Percentiles rank a stretch among this genome's conserved stretches.
Evolutionary conservation across 92 coral and sea anemone genomes (phyloP).

Genomic region (Phymanthus crucifer): DNA sequence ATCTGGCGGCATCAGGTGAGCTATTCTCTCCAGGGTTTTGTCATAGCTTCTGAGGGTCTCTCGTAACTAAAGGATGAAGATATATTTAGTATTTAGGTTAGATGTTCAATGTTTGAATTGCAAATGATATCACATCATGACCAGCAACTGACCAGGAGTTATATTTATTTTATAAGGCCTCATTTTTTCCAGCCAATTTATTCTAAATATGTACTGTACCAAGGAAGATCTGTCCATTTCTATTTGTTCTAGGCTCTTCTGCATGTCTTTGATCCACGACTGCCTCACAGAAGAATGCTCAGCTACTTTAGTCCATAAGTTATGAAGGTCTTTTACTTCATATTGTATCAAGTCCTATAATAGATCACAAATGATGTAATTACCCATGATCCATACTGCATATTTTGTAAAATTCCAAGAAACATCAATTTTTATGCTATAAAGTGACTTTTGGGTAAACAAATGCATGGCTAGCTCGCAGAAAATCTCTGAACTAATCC

Average conservation of each 20-base stretch:
- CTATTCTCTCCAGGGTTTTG: constrained; percentile 82
- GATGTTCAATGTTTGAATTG: too few relatives aligned
- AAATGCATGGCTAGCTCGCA: too few relatives aligned
- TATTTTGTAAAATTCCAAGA: too few relatives aligned
- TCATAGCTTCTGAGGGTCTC: constrained; percentile 80
- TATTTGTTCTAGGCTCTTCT: constrained; percentile 60
- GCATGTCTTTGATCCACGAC: constrained; percentile 72
- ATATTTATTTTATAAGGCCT: too few relatives aligned
- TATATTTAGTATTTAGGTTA: too few relatives aligned
- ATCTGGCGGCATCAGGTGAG: constrained; percentile 94
- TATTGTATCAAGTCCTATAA: constrained; percentile 74
- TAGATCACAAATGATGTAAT: background rate
- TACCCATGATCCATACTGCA: too few relatives aligned
- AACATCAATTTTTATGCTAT: too few relatives aligned
- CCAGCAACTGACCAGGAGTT: too few relatives aligned
- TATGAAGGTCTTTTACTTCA: constrained; percentile 66
- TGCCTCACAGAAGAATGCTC: constrained; percentile 73
- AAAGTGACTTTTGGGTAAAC: too few relatives aligned
- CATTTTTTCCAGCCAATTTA: too few relatives aligned
- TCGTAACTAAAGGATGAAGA: constrained; percentile 69
- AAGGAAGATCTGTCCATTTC: constrained; percentile 79
- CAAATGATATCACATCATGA: too few relatives aligned
- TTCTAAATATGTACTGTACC: constrained; percentile 63
- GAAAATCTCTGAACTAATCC: too few relatives aligned
- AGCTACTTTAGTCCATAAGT: constrained; percentile 71